A percentile compares a stretch with the other conserved stretches of the same genome.
These are phyloP conservation scores for Nebria ingens DNA, from an alignment of 1,140 invertebrate species.

Conservation along the genomic window DNA sequence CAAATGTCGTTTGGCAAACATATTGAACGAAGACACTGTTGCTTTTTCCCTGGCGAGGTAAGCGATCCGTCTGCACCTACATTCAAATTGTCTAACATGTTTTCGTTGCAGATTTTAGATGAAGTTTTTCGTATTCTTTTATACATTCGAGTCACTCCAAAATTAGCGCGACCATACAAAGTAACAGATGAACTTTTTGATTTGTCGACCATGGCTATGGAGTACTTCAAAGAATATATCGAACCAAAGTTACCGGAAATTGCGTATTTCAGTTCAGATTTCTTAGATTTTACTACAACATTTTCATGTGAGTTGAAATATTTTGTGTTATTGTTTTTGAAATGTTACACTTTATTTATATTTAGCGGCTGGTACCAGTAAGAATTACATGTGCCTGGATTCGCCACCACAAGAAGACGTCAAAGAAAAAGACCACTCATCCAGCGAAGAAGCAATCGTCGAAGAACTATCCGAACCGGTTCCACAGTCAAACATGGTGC, in stretches of 20 bases:
- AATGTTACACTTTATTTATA: conserved; percentile 4
- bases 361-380: conserved; percentile 48
- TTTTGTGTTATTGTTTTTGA: conserved; percentile 14
- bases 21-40: conserved; percentile 80
- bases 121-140: conserved; percentile 57
- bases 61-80: conserved; percentile 21
- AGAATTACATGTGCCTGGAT: conserved; percentile 51
- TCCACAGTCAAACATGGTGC: conserved; percentile 72
- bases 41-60: conserved; percentile 84
- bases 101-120: conserved; percentile 43
- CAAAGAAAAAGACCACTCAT: conserved; percentile 34
- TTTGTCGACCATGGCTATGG: conserved; percentile 86
- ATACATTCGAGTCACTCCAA: conserved; percentile 72
- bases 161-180: conserved; percentile 71
- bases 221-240: conserved; percentile 84
- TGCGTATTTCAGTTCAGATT: conserved; percentile 74
- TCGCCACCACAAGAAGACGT: conserved; percentile 39
- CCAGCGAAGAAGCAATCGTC: conserved; percentile 38
- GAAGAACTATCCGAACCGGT: conserved; percentile 47
- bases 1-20: conserved; percentile 89
- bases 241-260: conserved; percentile 78
- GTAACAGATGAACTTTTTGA: conserved; percentile 87
- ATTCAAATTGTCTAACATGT: conserved; percentile 9
- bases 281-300: conserved; percentile 58
- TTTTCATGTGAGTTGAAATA: conserved; percentile 48